Percentiles rank a stretch among this genome's conserved stretches.
Conservation (phyloP, 1,140 invertebrate genomes). For the Trachymyrmex cornetzi region DNA sequence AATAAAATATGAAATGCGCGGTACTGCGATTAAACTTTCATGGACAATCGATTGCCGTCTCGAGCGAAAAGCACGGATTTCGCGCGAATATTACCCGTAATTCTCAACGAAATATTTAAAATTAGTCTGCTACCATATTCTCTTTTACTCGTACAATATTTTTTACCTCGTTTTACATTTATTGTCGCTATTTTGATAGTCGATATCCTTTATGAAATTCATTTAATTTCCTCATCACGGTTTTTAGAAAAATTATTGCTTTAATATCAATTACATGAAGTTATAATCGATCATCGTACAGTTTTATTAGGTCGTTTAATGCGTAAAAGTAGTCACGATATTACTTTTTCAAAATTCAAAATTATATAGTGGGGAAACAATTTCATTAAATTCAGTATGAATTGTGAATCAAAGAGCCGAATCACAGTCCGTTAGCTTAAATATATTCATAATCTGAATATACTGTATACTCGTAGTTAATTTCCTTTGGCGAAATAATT, state of each 20-base stretch:
- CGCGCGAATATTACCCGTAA: background rate
- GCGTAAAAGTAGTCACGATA: background rate
- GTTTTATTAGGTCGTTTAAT: background rate
- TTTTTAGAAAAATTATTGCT: conserved; percentile 28
- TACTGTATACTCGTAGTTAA: conserved; percentile 11
- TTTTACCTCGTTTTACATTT: conserved; percentile 30
- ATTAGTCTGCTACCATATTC: background rate
- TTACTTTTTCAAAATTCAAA: background rate
- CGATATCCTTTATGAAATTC: background rate
- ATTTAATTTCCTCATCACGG: background rate
- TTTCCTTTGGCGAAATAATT: conserved; percentile 45
- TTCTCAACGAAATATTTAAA: conserved; percentile 21
- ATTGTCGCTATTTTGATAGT: background rate
- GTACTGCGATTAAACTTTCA: conserved; percentile 47
- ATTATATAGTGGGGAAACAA: background rate
- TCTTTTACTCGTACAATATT: background rate
- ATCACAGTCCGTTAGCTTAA: conserved; percentile 14
- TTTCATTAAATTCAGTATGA: background rate
- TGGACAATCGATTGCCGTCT: conserved; percentile 21
- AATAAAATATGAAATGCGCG: conserved; percentile 35
- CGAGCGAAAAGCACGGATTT: conserved; percentile 32
- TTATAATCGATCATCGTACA: background rate
- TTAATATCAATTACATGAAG: conserved; percentile 18
- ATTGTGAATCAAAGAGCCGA: conserved; percentile 1
- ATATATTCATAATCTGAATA: conserved; percentile 20